Evolutionary conservation across 1,140 invertebrate genomes (phyloP), one percentile per base, ranked within the genome.

Genomic region (Scaptodrosophila lebanonensis): DNA sequence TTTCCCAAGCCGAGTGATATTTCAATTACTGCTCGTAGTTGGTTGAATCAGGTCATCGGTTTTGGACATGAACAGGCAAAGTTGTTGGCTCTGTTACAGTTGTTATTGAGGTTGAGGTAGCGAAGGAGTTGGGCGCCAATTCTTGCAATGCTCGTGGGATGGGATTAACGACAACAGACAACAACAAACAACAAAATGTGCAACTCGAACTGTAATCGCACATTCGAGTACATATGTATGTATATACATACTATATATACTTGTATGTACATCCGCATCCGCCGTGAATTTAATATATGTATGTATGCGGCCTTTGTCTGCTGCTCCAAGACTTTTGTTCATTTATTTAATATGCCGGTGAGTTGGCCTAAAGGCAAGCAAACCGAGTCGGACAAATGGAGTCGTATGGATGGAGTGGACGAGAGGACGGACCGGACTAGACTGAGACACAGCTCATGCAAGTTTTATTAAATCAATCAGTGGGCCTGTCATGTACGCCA

Each of bases 381-480:
- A 8, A 47, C 7, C 38, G 13, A 18, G 33, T 52, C 29, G 35
- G 56, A 45, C 36, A 59, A 15, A 40, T 30, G 15, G 50, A 32
- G 13, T 29, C 12, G 40, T 40, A 47, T 13, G 16, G 48, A 48
- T 27, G n/a, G n/a, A n/a, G n/a, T n/a, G n/a, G n/a, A n/a, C n/a
- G n/a, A n/a, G n/a, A n/a, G n/a, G n/a, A n/a, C n/a, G n/a, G n/a
- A n/a, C n/a, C n/a, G n/a, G n/a, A n/a, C n/a, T n/a, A n/a, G n/a
- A n/a, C n/a, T n/a, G 9, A n/a, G 9, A n/a, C 32, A n/a, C 8
- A 33, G 35, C 70, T 68, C 69, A 62, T 75, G 73, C 69, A 82
- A 82, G 38, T 82, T 79, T 82, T 79, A 82, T 82, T 75, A 73
- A 82, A 82, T 82, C 75, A 82, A 82, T 82, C 75, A 82, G 75